A percentile compares a stretch with the other conserved stretches of the same genome.
phyloP scores from a whole-genome alignment of 2,888 invertebrate species.

The Lomographa bimaculata region DNA sequence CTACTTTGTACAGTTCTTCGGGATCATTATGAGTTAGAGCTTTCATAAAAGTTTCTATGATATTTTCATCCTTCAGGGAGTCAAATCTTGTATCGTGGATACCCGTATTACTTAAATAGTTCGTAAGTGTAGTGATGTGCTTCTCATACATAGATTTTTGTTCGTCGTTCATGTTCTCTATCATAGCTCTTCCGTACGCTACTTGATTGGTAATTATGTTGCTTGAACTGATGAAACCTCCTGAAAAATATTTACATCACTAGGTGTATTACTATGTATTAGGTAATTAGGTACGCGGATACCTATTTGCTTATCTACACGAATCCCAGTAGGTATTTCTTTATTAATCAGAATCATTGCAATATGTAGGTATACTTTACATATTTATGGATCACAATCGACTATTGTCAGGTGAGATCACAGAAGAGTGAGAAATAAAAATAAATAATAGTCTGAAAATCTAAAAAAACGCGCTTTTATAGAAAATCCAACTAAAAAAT shows the following conservation, averaged over 20 bases:
- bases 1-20: conserved; percentile 85
- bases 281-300: too few species aligned
- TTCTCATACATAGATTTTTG: conserved; percentile 85
- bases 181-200: conserved; percentile 86
- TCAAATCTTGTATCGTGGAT: conserved; percentile 63
- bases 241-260: conserved; percentile 73
- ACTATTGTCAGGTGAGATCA: too few species aligned
- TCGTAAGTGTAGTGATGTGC: conserved; percentile 85
- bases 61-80: conserved; percentile 77
- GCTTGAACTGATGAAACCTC: conserved; percentile 88
- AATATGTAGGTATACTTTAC: too few species aligned
- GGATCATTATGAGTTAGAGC: conserved; percentile 85
- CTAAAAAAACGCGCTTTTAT: too few species aligned
- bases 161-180: conserved; percentile 84
- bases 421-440: too few species aligned
- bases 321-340: too few species aligned
- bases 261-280: too few species aligned
- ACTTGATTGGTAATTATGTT: conserved; percentile 87
- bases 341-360: too few species aligned
- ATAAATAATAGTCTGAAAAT: too few species aligned
- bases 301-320: too few species aligned
- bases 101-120: conserved; percentile 78
- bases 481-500: too few species aligned
- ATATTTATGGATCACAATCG: too few species aligned
- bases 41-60: conserved; percentile 85